Conservation (phyloP, 2,113 vertebrate genomes). For the Hippocampus zosterae region DNA sequence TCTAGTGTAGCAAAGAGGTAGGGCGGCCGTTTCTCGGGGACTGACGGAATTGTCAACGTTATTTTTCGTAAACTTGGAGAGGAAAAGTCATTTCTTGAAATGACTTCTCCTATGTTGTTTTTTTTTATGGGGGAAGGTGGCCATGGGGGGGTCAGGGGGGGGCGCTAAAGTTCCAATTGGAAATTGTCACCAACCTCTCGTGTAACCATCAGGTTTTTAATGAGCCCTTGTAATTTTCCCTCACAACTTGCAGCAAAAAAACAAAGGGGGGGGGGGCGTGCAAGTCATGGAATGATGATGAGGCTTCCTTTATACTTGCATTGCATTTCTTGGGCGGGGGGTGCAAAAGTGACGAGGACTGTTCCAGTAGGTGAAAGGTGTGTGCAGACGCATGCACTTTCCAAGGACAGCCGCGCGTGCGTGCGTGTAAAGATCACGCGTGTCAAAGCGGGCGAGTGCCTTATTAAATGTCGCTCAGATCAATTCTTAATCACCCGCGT, state of each 20-base stretch:
- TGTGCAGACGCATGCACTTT: not conserved
- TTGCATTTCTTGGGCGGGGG: conserved; percentile 1
- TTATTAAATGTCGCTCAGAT: conserved; percentile 55
- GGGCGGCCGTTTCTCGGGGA: no score
- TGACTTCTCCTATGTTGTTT: not conserved
- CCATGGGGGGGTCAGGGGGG: no score
- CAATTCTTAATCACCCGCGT: conserved; percentile 57
- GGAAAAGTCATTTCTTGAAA: not conserved
- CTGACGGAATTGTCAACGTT: no score
- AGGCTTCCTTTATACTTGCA: not conserved
- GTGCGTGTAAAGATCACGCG: conserved; percentile 19
- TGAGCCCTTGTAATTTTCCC: no score
- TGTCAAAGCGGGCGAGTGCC: conserved; percentile 44
- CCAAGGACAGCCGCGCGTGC: conserved; percentile 27
- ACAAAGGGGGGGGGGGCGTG: not conserved
- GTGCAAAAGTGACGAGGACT: conserved; percentile 9
- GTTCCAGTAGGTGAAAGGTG: conserved; percentile 17
- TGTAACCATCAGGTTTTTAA: no score
- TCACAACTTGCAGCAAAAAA: not conserved
- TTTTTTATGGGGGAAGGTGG: not conserved
- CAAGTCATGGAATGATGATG: not conserved
- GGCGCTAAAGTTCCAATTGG: no score
- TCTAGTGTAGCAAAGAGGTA: no score
- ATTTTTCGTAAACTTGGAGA: no score
- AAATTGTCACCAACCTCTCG: no score